phyloP scores from a whole-genome alignment of 2,888 invertebrate species.

The Drosophila aldrichi region DNA sequence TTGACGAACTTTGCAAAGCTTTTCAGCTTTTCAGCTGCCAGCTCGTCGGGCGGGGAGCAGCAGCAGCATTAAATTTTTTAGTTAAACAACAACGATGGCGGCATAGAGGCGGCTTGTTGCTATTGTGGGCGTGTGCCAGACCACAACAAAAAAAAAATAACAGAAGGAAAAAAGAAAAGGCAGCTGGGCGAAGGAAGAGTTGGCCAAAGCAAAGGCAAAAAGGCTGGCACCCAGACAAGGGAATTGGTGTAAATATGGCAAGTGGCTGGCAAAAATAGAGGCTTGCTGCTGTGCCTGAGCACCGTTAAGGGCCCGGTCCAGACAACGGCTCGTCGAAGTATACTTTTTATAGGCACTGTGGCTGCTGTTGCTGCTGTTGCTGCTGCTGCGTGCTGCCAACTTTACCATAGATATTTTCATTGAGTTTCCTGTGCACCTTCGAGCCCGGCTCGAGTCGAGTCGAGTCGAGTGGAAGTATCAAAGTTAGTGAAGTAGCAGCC shows the following conservation, averaged over 20 bases:
- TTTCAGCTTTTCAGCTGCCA: slow-evolving; percentile 38
- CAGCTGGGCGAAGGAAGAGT: not conserved
- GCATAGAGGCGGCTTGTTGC: slow-evolving; percentile 36
- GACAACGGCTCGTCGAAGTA: slow-evolving; percentile 47
- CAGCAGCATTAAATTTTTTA: slow-evolving; percentile 64
- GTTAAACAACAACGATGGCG: slow-evolving; percentile 46
- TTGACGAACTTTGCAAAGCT: slow-evolving; percentile 50
- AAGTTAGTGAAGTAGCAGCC: slow-evolving; percentile 74
- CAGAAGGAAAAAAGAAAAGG: not conserved
- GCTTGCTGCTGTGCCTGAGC: slow-evolving; percentile 19
- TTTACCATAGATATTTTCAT: slow-evolving; percentile 73
- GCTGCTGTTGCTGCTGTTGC: slow-evolving; percentile 35
- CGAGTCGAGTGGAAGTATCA: slow-evolving; percentile 76
- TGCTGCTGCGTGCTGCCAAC: slow-evolving; percentile 55
- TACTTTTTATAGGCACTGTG: slow-evolving; percentile 69
- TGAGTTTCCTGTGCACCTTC: slow-evolving; percentile 67
- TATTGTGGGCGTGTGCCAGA: slow-evolving; percentile 43
- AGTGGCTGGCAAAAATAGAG: slow-evolving; percentile 63
- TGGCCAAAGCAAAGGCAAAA: slow-evolving; percentile 44
- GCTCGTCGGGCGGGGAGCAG: slow-evolving; percentile 41
- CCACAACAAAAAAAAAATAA: slow-evolving; percentile 29
- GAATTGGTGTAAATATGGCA: slow-evolving; percentile 78
- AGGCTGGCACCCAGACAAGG: slow-evolving; percentile 63
- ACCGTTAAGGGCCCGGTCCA: slow-evolving; percentile 20
- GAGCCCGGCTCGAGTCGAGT: slow-evolving; percentile 40